Evolutionary conservation across 1,140 invertebrate species (phyloP).

Genomic region (Drosophila teissieri): DNA sequence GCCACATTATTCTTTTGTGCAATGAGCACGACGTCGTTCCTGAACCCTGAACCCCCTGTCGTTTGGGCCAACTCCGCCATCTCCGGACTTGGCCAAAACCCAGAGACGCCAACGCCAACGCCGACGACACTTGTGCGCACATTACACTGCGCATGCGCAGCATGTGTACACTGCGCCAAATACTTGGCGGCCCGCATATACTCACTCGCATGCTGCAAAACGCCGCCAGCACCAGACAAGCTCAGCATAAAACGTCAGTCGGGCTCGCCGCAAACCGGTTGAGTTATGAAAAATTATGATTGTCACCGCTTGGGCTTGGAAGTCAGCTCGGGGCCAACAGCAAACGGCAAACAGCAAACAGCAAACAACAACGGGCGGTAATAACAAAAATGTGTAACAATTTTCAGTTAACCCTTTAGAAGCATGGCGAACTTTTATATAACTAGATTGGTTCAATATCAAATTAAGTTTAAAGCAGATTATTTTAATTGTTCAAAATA

Average conservation of each 20-base stretch:
- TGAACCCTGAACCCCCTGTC: slow-evolving; percentile 37
- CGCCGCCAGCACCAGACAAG: slow-evolving; percentile 60
- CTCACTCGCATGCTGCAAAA: slow-evolving; percentile 32
- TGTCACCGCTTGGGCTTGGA: slow-evolving; percentile 63
- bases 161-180: slow-evolving; percentile 24
- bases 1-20: slow-evolving; percentile 83
- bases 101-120: slow-evolving; percentile 61
- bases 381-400: slow-evolving; percentile 70
- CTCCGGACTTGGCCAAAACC: slow-evolving; percentile 9
- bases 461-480: no score
- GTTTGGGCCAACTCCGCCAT: slow-evolving; percentile 8
- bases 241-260: slow-evolving; percentile 72
- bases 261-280: slow-evolving; percentile 68
- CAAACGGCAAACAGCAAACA: slow-evolving; percentile 11
- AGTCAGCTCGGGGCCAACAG: slow-evolving; percentile 23
- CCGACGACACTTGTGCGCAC: slow-evolving; percentile 73
- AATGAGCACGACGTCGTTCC: slow-evolving; percentile 67
- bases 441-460: neutral
- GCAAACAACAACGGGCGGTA: slow-evolving; percentile 41
- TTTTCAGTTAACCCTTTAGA: slow-evolving; percentile 72
- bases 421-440: neutral
- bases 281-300: slow-evolving; percentile 82
- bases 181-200: slow-evolving; percentile 31
- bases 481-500: no score
- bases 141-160: slow-evolving; percentile 68